Conservation (phyloP, 2,888 invertebrate genomes). For the Cepaea hortensis region DNA sequence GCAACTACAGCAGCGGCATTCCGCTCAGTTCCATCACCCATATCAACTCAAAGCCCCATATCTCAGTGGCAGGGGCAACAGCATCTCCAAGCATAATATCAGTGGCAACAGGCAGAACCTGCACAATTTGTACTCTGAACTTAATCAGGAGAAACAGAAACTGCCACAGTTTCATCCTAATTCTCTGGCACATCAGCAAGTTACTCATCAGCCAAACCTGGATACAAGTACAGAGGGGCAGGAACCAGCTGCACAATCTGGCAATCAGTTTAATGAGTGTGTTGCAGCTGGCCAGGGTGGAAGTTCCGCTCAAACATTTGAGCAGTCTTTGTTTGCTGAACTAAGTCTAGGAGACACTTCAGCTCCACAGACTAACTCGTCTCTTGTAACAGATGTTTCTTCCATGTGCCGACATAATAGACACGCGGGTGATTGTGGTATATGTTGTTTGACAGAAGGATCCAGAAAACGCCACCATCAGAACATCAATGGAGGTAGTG, state of each 20-base stretch:
- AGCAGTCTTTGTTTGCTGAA: constrained; percentile 29
- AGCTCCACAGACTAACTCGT: neutral
- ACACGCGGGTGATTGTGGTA: constrained; percentile 38
- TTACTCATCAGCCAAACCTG: neutral
- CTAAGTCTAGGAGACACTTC: neutral
- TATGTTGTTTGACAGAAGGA: constrained; percentile 35
- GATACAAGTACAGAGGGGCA: neutral
- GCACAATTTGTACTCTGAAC: constrained; percentile 17
- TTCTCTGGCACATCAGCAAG: neutral
- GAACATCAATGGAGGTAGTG: constrained; percentile 36
- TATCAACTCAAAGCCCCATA: neutral
- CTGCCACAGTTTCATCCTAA: neutral
- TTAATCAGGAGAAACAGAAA: constrained; percentile 29
- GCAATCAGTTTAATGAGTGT: neutral
- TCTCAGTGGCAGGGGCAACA: neutral
- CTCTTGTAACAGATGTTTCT: constrained; percentile 18
- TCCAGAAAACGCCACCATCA: constrained; percentile 47
- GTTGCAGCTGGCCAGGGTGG: neutral
- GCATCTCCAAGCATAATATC: neutral
- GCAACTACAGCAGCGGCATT: constrained; percentile 81
- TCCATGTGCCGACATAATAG: constrained; percentile 28
- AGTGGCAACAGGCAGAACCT: constrained; percentile 7
- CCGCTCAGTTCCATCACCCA: constrained; percentile 20
- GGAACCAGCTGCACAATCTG: neutral
- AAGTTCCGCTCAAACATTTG: neutral